Evolutionary conservation across 1,140 invertebrate genomes (phyloP).

Genomic region (Drosophila sproati): DNA sequence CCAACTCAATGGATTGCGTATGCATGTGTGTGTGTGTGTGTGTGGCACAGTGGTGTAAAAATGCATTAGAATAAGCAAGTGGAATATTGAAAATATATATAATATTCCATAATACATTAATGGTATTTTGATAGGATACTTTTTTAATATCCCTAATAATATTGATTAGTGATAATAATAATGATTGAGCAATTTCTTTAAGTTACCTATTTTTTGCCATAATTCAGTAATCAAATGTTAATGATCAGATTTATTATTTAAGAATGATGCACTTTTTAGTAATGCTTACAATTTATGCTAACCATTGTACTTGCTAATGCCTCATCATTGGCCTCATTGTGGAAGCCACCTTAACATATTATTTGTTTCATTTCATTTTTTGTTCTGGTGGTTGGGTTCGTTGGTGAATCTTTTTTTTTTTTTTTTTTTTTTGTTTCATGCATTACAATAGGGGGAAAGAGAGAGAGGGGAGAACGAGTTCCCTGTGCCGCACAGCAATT

Average conservation of each 20-base stretch:
- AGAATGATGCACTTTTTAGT: no score
- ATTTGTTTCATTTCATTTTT: constrained; percentile 64
- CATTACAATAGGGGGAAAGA: not conserved
- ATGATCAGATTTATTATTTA: no score
- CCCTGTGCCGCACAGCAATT: constrained; percentile 65
- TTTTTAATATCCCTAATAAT: no score
- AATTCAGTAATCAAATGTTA: no score
- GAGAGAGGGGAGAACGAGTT: not conserved
- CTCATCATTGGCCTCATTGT: constrained; percentile 75
- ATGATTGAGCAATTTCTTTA: no score
- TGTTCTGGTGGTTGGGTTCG: not conserved
- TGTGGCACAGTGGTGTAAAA: constrained; percentile 27
- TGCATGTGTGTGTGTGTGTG: constrained; percentile 12
- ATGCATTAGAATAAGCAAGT: no score
- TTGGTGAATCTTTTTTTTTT: not conserved
- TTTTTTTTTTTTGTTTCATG: constrained; percentile 29
- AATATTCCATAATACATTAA: no score
- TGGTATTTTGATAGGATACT: no score
- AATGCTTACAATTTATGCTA: not conserved
- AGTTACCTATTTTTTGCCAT: no score
- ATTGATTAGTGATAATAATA: no score
- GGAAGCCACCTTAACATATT: constrained; percentile 51
- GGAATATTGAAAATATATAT: no score
- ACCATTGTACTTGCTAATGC: constrained; percentile 42
- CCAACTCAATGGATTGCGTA: constrained; percentile 44